These are phyloP conservation scores for Syngnathoides biaculeatus DNA, from an alignment of 2,113 vertebrate genomes.

Conservation along the genomic window DNA sequence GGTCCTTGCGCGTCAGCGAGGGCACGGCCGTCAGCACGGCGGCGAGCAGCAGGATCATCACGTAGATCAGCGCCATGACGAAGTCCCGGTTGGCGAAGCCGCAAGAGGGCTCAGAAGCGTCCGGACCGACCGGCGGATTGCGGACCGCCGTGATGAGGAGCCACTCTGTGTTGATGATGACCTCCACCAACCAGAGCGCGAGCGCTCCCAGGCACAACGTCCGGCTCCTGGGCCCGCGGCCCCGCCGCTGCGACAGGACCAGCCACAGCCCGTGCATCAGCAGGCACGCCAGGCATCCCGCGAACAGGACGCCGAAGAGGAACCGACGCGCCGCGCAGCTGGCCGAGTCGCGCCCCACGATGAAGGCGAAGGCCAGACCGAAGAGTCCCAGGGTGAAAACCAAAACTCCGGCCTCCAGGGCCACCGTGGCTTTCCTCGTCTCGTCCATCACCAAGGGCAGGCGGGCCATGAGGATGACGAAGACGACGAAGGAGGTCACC, in stretches of 20 bases:
- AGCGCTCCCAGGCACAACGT: constrained; percentile 75
- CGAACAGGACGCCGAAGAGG: constrained; percentile 87
- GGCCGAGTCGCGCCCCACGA: constrained; percentile 78
- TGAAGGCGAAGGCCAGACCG: constrained; percentile 84
- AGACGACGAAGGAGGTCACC: constrained; percentile 79
- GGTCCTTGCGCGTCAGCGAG: constrained; percentile 70
- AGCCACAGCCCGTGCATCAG: constrained; percentile 80
- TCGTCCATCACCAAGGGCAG: constrained; percentile 81
- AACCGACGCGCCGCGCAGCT: constrained; percentile 84
- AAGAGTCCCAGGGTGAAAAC: constrained; percentile 88
- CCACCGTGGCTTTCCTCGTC: constrained; percentile 79
- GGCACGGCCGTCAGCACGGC: constrained; percentile 71
- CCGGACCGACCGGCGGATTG: fast-evolving
- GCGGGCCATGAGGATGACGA: constrained; percentile 79
- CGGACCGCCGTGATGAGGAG: constrained; percentile 80
- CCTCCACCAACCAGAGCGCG: constrained; percentile 81
- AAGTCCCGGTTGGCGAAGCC: constrained; percentile 80
- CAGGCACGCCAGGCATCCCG: constrained; percentile 85
- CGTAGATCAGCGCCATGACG: constrained; percentile 85
- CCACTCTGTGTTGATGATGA: constrained; percentile 92
- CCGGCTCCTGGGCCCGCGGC: constrained; percentile 75
- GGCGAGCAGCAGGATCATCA: constrained; percentile 81
- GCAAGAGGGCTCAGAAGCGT: constrained; percentile 56
- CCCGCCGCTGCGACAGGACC: constrained; percentile 71
- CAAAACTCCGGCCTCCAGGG: constrained; percentile 80